A percentile compares a stretch with the other conserved stretches of the same genome.
phyloP scores from a whole-genome alignment of 2,888 invertebrate species.

The Synergus laeviventris region DNA sequence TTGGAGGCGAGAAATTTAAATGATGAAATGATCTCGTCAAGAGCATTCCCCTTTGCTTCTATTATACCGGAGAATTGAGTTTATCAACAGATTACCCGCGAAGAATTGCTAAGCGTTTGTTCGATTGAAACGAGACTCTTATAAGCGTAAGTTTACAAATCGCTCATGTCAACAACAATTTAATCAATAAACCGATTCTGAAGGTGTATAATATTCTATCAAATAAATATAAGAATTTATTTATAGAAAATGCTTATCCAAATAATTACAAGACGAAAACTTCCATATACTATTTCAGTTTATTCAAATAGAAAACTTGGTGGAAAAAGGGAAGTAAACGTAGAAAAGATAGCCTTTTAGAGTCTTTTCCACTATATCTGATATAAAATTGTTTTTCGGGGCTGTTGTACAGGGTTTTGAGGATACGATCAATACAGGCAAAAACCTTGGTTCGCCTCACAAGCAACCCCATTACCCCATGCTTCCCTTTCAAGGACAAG shows the following conservation, averaged over 20 bases:
- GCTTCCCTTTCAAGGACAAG: conserved; percentile 36
- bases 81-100: conserved; percentile 32
- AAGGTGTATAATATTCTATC: background rate
- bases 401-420: background rate
- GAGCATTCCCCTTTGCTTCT: conserved; percentile 33
- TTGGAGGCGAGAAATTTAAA: conserved; percentile 20
- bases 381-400: background rate
- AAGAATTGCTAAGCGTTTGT: conserved; percentile 6
- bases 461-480: conserved; percentile 31
- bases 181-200: background rate
- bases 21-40: conserved; percentile 20
- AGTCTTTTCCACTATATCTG: background rate
- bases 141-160: conserved; percentile 20
- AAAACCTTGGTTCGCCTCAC: conserved; percentile 2
- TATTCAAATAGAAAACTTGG: too few relatives aligned
- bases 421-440: conserved; percentile 25
- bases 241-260: too few relatives aligned
- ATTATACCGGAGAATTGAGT: conserved; percentile 25
- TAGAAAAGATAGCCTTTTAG: too few relatives aligned
- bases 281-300: too few relatives aligned
- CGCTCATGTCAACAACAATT: conserved; percentile 25
- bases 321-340: too few relatives aligned
- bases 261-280: too few relatives aligned
- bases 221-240: too few relatives aligned
- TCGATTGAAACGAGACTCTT: conserved; percentile 10